Conservation (phyloP, 2,797 vertebrate genomes). For the Pipistrellus pygmaeus region DNA sequence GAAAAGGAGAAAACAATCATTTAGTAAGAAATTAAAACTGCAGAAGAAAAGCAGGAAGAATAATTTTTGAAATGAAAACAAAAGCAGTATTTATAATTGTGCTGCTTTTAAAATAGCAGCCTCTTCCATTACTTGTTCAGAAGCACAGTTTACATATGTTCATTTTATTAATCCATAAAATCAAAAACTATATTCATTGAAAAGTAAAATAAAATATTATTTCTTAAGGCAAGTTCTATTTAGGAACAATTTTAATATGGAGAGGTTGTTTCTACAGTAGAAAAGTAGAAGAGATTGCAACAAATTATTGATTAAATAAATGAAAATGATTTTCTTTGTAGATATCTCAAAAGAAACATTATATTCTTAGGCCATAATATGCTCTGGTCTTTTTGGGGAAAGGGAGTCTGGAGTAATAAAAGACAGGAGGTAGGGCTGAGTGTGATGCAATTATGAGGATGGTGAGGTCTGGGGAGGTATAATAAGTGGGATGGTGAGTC, state of each 20-base stretch:
- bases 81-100: constrained; percentile 51
- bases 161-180: constrained; percentile 58
- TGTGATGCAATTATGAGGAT: neutral
- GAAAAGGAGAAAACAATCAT: constrained; percentile 61
- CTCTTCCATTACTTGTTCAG: constrained; percentile 46
- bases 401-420: neutral
- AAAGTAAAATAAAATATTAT: constrained; percentile 1
- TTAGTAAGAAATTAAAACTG: constrained; percentile 49
- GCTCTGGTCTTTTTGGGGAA: neutral
- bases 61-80: constrained; percentile 57
- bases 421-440: neutral
- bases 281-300: neutral
- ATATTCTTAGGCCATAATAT: neutral
- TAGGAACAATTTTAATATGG: constrained; percentile 45
- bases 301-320: neutral
- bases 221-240: constrained; percentile 20
- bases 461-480: too few relatives aligned
- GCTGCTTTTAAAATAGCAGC: neutral
- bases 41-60: constrained; percentile 34
- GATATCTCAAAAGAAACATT: neutral
- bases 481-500: too few relatives aligned
- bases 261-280: neutral
- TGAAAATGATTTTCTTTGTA: constrained; percentile 33
- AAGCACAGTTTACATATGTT: constrained; percentile 44
- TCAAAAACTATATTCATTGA: neutral